Conservation (phyloP, 1,140 invertebrate species). For the Thrips palmi region DNA sequence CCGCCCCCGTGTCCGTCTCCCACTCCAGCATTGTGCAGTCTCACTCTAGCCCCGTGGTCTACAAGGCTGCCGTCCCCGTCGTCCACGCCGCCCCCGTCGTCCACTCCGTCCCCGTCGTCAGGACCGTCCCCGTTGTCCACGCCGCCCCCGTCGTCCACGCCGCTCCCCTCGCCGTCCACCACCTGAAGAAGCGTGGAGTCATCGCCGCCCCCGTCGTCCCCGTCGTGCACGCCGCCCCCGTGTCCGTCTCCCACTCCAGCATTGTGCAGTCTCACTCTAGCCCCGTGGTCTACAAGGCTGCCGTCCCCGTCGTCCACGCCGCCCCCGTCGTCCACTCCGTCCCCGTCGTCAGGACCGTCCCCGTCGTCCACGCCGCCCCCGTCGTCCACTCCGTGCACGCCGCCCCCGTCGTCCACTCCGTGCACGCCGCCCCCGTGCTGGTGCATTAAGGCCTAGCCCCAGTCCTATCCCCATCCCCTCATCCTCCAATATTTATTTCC, state of each 20-base stretch:
- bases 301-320: constrained; percentile 4
- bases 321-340: constrained; percentile 8
- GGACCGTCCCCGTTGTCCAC: constrained; percentile 25
- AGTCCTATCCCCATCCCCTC: too few relatives aligned
- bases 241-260: constrained; percentile 19
- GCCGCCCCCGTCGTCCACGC: constrained; percentile 29
- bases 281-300: constrained; percentile 2
- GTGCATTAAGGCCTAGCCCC: too few relatives aligned
- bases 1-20: too few relatives aligned
- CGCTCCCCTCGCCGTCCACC: constrained; percentile 20
- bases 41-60: too few relatives aligned
- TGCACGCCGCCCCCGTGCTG: too few relatives aligned
- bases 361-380: not conserved
- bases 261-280: constrained; percentile 6
- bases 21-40: too few relatives aligned
- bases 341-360: not conserved
- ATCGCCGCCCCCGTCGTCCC: constrained; percentile 14
- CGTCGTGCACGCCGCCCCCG: constrained; percentile 17
- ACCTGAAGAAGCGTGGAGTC: constrained; percentile 11
- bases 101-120: constrained; percentile 21
- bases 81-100: constrained; percentile 16
- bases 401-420: too few relatives aligned
- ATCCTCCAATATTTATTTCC: too few relatives aligned
- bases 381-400: not conserved
- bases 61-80: constrained; percentile 15